These are phyloP conservation scores for Nyctalus aviator DNA, from an alignment of 2,797 vertebrate species.

Conservation along the genomic window DNA sequence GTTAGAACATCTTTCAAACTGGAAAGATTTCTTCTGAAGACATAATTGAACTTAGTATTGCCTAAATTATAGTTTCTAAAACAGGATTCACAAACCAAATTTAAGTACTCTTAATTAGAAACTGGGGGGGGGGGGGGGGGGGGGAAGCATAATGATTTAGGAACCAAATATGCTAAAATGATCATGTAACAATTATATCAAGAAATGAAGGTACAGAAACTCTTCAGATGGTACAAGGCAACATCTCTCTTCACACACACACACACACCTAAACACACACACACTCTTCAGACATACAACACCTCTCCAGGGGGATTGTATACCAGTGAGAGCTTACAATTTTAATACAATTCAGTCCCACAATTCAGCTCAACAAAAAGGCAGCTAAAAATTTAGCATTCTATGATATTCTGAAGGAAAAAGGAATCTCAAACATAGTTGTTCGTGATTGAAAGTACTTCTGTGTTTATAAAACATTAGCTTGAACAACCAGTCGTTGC, in stretches of 20 bases:
- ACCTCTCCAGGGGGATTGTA: conserved; percentile 84
- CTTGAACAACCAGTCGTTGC: conserved; percentile 90
- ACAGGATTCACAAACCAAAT: conserved; percentile 65
- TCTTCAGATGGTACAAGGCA: conserved; percentile 55
- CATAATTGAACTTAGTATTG: conserved; percentile 76
- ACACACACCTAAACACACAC: background rate
- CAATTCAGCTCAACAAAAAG: conserved; percentile 84
- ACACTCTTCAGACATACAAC: conserved; percentile 66
- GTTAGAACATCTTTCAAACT: conserved; percentile 70
- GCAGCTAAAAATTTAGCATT: conserved; percentile 84
- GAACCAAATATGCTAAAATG: conserved; percentile 73
- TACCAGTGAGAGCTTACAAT: conserved; percentile 85
- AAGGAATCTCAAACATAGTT: conserved; percentile 71
- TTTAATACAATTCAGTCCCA: conserved; percentile 79
- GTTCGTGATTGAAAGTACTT: background rate
- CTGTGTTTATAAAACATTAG: conserved; percentile 54
- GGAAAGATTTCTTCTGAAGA: conserved; percentile 69
- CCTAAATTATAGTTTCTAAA: conserved; percentile 75
- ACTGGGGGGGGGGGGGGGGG: conserved; percentile 65
- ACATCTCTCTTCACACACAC: background rate
- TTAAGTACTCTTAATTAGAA: conserved; percentile 76
- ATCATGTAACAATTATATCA: conserved; percentile 77
- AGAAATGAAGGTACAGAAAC: conserved; percentile 80
- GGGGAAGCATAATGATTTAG: conserved; percentile 75
- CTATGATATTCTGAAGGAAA: conserved; percentile 77